phyloP scores from a whole-genome alignment of 2,113 vertebrate species.

The Amazona vittata region DNA sequence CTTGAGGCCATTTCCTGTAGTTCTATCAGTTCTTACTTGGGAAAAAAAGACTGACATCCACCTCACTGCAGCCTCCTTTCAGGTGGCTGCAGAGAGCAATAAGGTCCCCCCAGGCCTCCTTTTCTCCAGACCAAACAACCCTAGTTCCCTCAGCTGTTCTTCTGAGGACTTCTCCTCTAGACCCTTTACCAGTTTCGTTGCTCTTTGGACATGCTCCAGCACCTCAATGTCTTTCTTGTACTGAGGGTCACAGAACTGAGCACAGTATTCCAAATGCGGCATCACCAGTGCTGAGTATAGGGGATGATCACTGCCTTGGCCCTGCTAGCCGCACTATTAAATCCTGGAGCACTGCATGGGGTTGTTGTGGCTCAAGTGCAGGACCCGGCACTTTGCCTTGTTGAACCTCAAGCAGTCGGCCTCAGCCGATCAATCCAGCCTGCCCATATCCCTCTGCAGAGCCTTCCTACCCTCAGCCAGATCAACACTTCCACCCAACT shows the following conservation, averaged over 20 bases:
- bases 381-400: rapidly evolving
- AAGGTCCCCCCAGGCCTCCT: neutral
- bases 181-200: neutral
- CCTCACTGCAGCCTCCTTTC: neutral
- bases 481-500: neutral
- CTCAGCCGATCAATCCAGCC: neutral
- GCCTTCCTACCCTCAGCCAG: neutral
- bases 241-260: neutral
- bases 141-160: neutral
- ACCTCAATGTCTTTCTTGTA: neutral
- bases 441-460: neutral
- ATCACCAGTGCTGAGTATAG: rapidly evolving
- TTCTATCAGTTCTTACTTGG: neutral
- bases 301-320: neutral
- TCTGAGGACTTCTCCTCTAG: neutral
- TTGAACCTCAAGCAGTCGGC: neutral
- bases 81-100: neutral
- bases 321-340: neutral
- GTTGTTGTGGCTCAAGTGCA: neutral
- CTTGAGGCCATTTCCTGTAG: neutral
- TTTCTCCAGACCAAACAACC: neutral
- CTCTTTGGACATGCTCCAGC: neutral
- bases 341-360: neutral
- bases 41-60: neutral
- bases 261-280: rapidly evolving